Evolutionary conservation across 1,140 invertebrate genomes (phyloP).

Genomic region (Drosophila miranda): DNA sequence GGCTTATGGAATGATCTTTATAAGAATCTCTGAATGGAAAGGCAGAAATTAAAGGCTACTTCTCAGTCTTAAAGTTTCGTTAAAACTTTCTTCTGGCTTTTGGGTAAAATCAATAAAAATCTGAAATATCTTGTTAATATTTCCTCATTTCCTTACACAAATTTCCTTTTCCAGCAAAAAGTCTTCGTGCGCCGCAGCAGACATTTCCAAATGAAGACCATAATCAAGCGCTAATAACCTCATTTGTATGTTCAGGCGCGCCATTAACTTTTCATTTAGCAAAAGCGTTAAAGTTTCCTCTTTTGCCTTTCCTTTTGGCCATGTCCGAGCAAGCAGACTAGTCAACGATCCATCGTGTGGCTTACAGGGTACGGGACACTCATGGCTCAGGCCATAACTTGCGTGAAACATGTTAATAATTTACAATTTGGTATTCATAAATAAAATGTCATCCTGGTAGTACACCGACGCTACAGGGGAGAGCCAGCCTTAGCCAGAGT

Average conservation of each 20-base stretch:
- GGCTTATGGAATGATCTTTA: background rate
- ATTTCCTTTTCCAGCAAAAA: constrained; percentile 4
- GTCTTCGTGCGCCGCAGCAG: constrained; percentile 7
- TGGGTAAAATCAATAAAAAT: background rate
- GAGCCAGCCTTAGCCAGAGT: too few species aligned
- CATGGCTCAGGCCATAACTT: constrained; percentile 72
- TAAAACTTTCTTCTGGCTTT: background rate
- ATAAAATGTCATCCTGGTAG: constrained; percentile 74
- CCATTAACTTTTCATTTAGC: constrained; percentile 76
- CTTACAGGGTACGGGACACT: constrained; percentile 41
- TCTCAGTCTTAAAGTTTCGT: background rate
- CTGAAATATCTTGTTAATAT: constrained; percentile 8
- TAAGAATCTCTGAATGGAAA: background rate
- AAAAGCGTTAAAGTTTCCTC: constrained; percentile 38
- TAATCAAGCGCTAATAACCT: constrained; percentile 77
- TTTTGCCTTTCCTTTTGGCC: background rate
- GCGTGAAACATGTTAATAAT: constrained; percentile 81
- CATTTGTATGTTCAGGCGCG: constrained; percentile 64
- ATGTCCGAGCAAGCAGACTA: constrained; percentile 29
- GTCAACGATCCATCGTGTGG: constrained; percentile 52
- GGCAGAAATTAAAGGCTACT: background rate
- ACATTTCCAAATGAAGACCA: constrained; percentile 59
- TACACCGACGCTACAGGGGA: constrained; percentile 46
- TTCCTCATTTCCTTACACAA: constrained; percentile 21
- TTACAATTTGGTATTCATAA: constrained; percentile 81